A percentile compares a stretch with the other conserved stretches of the same genome.
phyloP scores from a whole-genome alignment of 2,113 vertebrate genomes.

The Elachura formosa region DNA sequence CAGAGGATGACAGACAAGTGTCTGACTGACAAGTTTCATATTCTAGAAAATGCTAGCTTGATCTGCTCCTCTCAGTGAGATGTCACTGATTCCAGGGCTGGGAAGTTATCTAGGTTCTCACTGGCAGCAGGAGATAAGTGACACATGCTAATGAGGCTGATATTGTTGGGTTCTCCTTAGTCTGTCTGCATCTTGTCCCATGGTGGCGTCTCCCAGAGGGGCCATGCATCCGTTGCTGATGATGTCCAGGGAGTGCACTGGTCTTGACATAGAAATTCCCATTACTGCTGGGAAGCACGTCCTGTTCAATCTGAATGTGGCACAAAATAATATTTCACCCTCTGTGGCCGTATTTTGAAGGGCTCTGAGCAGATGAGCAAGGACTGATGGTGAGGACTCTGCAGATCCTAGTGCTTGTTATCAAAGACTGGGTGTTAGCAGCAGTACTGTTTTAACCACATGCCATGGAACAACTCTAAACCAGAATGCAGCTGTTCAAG shows the following conservation, averaged over 20 bases:
- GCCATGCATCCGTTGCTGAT: neutral
- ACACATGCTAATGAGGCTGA: neutral
- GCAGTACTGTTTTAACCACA: neutral
- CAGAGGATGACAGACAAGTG: neutral
- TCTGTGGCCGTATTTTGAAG: neutral
- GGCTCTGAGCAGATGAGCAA: neutral
- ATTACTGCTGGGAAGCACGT: neutral
- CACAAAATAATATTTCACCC: neutral
- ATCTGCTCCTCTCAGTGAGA: neutral
- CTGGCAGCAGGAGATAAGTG: neutral
- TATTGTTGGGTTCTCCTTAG: neutral
- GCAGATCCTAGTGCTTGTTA: neutral
- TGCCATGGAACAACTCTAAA: neutral
- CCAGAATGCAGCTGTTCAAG: neutral
- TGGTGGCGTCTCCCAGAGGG: rapidly evolving
- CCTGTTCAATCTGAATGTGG: neutral
- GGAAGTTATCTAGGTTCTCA: neutral
- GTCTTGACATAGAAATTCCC: neutral
- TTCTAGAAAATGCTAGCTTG: neutral
- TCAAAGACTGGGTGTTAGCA: neutral
- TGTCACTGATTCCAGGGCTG: neutral
- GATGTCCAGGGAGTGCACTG: neutral
- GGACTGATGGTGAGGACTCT: neutral
- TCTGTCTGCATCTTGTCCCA: neutral
- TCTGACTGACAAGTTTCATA: neutral